Base-by-base conservation (phyloP, 2,888 invertebrate genomes). In the Cybosia mesomella region DNA sequence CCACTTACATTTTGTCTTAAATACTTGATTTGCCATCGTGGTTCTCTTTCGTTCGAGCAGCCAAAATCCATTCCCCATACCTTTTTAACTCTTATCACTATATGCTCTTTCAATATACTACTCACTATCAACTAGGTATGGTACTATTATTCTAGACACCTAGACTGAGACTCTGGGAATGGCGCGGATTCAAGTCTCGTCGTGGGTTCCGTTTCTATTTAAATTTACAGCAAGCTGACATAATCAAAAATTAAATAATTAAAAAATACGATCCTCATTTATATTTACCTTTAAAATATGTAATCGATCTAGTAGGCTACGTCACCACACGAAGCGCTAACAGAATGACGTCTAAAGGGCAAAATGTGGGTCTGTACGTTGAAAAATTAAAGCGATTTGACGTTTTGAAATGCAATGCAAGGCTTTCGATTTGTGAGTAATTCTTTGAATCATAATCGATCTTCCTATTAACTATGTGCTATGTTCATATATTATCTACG, bases 221-320 rank as follows among this genome's bases (percentile, higher is more conserved):
- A 1, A 18, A 18, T 43, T 18, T 28, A 28, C 5, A 28, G 28
- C 28, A 28, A 5, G n/a, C n/a, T n/a, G n/a, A n/a, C n/a, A n/a
- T 28, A 4, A 28, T 28, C 5, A 28, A 4, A 28, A 28, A 43
- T 43, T 18, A 7, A 18, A 18, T 43, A 18, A 43, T 18, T 43
- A 18, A 0, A 39, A 43, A 22, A 13, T 22, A 54, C 54, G 11
- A 54, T 22, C 1, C 8, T 55, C 54, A 11, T 49, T 5, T 18
- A n/a, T 4, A 18, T 55, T 22, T 22, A 13, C 5, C 54, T 36
- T 54, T 18, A 53, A 10, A 39, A 55, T 36, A 63, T 18, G 2
- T 3, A n/a, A 64, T 58, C 4, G 53, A 34, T 65, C 65, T 58
- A 34, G 65, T 59, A 22, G 64, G 64, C 58, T 32, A 22, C 34